phyloP scores from a whole-genome alignment of 2,888 invertebrate genomes.

The Metacarcinus magister region DNA sequence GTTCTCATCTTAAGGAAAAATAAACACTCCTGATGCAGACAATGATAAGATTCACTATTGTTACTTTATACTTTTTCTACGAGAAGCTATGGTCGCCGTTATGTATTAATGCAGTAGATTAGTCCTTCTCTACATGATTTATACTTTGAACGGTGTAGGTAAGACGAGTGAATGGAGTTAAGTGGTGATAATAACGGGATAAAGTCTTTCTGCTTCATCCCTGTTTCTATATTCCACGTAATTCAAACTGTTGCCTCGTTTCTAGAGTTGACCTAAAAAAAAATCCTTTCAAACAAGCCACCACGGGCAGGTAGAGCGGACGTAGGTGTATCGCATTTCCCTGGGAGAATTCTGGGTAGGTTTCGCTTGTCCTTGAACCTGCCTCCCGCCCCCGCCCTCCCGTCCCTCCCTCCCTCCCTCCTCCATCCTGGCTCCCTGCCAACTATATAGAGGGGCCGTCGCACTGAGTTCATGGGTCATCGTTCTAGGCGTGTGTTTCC shows the following conservation, averaged over 20 bases:
- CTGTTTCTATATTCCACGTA: too few relatives aligned
- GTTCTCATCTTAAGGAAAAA: too few relatives aligned
- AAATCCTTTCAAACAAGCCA: neutral
- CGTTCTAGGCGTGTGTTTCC: neutral
- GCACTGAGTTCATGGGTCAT: neutral
- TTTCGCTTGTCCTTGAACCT: conserved; percentile 19
- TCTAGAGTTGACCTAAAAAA: neutral
- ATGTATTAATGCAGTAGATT: too few relatives aligned
- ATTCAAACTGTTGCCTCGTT: neutral
- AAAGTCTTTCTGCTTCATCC: too few relatives aligned
- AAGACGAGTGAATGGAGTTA: too few relatives aligned
- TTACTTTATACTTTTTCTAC: too few relatives aligned
- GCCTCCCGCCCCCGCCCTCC: neutral
- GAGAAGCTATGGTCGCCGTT: too few relatives aligned
- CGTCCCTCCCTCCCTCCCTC: neutral
- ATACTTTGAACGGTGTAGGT: too few relatives aligned
- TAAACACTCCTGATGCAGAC: too few relatives aligned
- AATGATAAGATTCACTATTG: too few relatives aligned
- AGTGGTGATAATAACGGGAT: too few relatives aligned
- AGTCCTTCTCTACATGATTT: too few relatives aligned
- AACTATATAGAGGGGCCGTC: neutral
- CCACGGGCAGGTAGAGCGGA: neutral
- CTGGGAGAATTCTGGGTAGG: neutral
- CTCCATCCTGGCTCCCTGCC: neutral
- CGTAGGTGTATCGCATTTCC: neutral